Evolutionary conservation across 2,888 invertebrate species (phyloP), one percentile per base, ranked within the genome.

Genomic region (Orthosia cruda): DNA sequence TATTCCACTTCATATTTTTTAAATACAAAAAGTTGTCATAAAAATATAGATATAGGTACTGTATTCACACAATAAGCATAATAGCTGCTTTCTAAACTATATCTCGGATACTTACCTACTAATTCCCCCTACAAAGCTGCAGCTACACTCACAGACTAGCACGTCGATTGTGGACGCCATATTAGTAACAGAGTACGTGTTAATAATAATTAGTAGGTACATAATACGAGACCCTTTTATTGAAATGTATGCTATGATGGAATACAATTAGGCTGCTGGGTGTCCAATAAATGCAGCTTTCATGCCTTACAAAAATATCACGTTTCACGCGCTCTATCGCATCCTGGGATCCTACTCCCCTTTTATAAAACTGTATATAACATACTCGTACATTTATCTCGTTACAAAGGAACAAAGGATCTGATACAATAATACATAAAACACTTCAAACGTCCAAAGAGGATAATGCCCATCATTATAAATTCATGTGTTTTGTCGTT

Each of bases 391-490:
- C 91, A 93, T 94, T 93, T 92, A 94, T 94, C 91, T 92, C 89
- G 90, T 91, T 91, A 95, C 95, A 96, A 96, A 92, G 94, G 95
- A 94, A 96, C 96, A 96, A 96, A 95, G 92, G 93, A 88, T 90
- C 87, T 89, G 93, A 92, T 95, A 94, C 93, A 93, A n/a, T n/a
- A 93, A 93, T 95, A 96, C 88, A 96, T 96, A 96, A 96, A 96
- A 96, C 96, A 96, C 96, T 96, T 92, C 93, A 96, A 94, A 95
- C 91, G 92, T 94, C 93, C 89, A 93, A 91, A 94, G 92, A 93
- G 95, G 93, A 96, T 96, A 96, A 96, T 95, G 93, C 94, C 95
- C 94, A 94, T 96, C 96, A 96, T 96, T 96, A 96, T 95, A 95
- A 92, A 96, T 96, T 96, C 96, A 96, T 96, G 95, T 95, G 95